Evolutionary conservation across 2,113 vertebrate species (phyloP).

Genomic region (Microtus ochrogaster): DNA sequence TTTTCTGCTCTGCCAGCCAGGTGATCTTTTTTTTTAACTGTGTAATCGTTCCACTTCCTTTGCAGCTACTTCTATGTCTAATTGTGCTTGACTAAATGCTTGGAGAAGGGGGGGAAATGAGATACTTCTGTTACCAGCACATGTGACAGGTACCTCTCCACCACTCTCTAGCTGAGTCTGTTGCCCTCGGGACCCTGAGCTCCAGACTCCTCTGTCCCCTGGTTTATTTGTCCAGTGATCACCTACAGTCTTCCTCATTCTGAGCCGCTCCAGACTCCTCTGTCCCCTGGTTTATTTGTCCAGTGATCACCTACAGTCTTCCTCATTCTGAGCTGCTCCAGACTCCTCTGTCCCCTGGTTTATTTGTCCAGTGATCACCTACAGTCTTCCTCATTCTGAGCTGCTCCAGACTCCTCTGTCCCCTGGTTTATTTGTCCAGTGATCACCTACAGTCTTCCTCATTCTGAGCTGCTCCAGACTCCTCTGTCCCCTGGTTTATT

Average conservation of each 20-base stretch:
- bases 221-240: not conserved
- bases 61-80: not conserved
- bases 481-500: not conserved
- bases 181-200: not conserved
- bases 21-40: conserved; percentile 57
- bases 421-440: not conserved
- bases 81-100: not conserved
- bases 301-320: not conserved
- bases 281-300: not conserved
- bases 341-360: not conserved
- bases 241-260: not conserved
- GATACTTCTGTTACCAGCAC: not conserved
- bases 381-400: not conserved
- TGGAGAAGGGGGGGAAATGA: conserved; percentile 16
- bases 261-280: no score
- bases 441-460: not conserved
- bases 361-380: not conserved
- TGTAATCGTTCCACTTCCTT: conserved; percentile 52
- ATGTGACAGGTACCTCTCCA: not conserved
- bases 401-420: no score
- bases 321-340: not conserved
- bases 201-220: not conserved
- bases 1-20: conserved; percentile 51
- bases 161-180: not conserved
- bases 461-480: not conserved